Conservation (phyloP, 2,888 invertebrate species). For the Chirona hameri region DNA sequence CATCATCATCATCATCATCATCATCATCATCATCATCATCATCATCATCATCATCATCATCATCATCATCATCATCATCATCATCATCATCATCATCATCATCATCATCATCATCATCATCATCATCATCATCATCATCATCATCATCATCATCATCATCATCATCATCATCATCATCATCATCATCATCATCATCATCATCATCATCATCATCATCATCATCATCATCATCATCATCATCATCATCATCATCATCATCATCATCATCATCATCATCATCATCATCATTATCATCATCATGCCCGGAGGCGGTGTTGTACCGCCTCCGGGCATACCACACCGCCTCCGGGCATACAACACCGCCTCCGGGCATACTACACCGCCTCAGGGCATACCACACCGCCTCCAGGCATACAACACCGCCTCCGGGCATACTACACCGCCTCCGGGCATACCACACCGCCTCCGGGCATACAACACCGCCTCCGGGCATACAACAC, state of each 20-base stretch:
- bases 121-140: conserved; percentile 23
- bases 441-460: no score
- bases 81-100: conserved; percentile 8
- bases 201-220: not conserved
- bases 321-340: no score
- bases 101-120: not conserved
- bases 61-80: not conserved
- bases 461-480: no score
- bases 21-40: not conserved
- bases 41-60: not conserved
- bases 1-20: no score
- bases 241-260: not conserved
- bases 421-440: no score
- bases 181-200: conserved; percentile 1
- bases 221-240: conserved; percentile 7
- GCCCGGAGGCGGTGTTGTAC: no score
- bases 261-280: not conserved
- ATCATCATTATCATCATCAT: conserved; percentile 22
- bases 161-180: conserved; percentile 14
- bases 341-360: no score
- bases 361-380: no score
- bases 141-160: conserved; percentile 10
- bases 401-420: no score
- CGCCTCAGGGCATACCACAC: no score
- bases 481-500: no score